A percentile compares a stretch with the other conserved stretches of the same genome.
Evolutionary conservation across 2,113 vertebrate genomes (phyloP).

Genomic region (Empidonax alnorum): DNA sequence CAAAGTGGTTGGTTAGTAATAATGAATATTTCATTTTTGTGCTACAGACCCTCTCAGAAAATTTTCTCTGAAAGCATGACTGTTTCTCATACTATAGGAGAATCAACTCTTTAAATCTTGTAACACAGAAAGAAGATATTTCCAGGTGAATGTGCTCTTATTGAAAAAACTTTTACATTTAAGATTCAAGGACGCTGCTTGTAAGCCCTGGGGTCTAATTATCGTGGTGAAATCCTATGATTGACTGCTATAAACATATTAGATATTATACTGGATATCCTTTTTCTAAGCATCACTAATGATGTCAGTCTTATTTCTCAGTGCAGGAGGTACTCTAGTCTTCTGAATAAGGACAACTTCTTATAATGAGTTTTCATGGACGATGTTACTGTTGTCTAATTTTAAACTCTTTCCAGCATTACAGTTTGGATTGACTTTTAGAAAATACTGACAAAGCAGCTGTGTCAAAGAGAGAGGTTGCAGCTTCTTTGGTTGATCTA

Average conservation of each 20-base stretch:
- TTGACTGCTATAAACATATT: not conserved
- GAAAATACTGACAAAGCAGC: not conserved
- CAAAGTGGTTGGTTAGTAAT: not conserved
- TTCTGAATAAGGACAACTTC: not conserved
- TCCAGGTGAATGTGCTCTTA: not conserved
- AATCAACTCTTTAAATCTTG: not conserved
- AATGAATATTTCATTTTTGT: not conserved
- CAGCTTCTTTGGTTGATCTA: not conserved
- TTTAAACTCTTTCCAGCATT: not conserved
- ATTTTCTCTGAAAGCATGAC: not conserved
- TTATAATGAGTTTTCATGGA: not conserved
- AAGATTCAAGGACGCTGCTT: not conserved
- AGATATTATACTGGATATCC: not conserved
- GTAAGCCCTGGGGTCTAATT: not conserved
- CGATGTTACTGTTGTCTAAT: not conserved
- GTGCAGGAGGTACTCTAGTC: not conserved
- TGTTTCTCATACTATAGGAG: not conserved
- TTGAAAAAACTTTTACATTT: not conserved
- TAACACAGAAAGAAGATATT: not conserved
- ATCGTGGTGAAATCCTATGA: not conserved
- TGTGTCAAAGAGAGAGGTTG: not conserved
- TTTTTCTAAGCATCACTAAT: not conserved
- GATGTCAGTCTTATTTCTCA: not conserved
- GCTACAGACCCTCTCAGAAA: not conserved
- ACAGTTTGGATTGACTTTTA: not conserved